Conservation (phyloP, 2,797 vertebrate species). For the Cryptoblepharus egeriae region DNA sequence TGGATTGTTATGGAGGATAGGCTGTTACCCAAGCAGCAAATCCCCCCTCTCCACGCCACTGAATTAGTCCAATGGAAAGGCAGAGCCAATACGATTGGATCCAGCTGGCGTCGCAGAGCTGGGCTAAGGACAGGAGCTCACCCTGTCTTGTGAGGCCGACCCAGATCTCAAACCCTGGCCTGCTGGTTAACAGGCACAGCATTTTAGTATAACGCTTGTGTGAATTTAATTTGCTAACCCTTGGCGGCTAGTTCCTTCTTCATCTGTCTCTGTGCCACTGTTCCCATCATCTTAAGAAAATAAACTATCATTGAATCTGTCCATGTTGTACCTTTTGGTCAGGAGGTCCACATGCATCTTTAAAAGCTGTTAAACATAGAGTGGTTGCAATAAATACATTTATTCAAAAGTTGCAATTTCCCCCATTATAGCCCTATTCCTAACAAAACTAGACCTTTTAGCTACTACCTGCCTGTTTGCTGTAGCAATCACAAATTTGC, state of each 20-base stretch:
- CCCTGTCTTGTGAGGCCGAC: too few species aligned
- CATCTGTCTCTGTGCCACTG: fast-evolving
- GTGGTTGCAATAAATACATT: background rate
- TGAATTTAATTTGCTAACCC: fast-evolving
- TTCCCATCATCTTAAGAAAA: background rate
- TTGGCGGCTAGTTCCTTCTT: background rate
- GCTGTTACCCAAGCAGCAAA: too few species aligned
- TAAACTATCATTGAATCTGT: fast-evolving
- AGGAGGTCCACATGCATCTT: background rate
- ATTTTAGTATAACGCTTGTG: fast-evolving
- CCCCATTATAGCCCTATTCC: too few species aligned
- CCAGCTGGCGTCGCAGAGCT: too few species aligned
- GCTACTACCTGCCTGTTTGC: background rate
- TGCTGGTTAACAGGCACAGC: too few species aligned
- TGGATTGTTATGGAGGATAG: too few species aligned
- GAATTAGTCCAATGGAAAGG: too few species aligned
- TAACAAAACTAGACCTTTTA: too few species aligned
- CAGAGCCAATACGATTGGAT: too few species aligned
- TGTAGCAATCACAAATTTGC: background rate
- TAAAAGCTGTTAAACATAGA: background rate
- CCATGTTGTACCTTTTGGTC: fast-evolving
- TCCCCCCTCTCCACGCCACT: too few species aligned
- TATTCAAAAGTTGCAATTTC: background rate
- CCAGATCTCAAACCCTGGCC: too few species aligned
- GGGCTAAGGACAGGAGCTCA: too few species aligned